Conservation (phyloP, 2,797 vertebrate genomes). For the Neosilurus mollespiculum region DNA sequence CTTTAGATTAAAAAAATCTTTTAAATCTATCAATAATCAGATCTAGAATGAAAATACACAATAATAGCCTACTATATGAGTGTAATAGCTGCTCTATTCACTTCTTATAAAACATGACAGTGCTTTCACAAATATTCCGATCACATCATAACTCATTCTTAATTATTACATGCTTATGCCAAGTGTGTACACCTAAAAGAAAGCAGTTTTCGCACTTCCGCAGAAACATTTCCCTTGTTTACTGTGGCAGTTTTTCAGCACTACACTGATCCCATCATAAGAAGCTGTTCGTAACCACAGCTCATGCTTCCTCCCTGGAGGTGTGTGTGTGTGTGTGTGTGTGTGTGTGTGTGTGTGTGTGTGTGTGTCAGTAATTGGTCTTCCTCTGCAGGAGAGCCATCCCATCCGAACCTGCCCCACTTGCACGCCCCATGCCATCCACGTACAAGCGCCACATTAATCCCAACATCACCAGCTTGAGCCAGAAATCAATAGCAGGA, state of each 20-base stretch:
- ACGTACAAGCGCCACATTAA: constrained; percentile 33
- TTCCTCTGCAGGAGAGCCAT: constrained; percentile 50
- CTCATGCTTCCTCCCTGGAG: constrained; percentile 49
- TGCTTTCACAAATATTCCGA: neutral
- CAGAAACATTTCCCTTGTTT: constrained; percentile 41
- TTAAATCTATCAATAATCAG: neutral
- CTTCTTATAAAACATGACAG: neutral
- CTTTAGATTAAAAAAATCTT: neutral
- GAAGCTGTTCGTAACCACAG: constrained; percentile 45
- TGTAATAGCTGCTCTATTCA: neutral
- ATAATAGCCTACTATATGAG: neutral
- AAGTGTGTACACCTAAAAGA: constrained; percentile 2
- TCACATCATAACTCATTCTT: neutral
- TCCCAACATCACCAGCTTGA: constrained; percentile 26
- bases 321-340: constrained; percentile 30
- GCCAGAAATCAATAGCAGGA: constrained; percentile 14
- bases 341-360: too few relatives aligned
- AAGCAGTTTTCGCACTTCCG: constrained; percentile 4
- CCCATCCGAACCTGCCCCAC: constrained; percentile 33
- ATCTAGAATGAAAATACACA: neutral
- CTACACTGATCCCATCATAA: constrained; percentile 46
- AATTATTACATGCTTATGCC: constrained; percentile 28
- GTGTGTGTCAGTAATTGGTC: constrained; percentile 50
- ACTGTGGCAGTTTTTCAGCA: constrained; percentile 38
- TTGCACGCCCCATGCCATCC: constrained; percentile 27